These are phyloP conservation scores for Pilophorus perplexus DNA, from an alignment of 2,888 invertebrate genomes.

Conservation along the genomic window DNA sequence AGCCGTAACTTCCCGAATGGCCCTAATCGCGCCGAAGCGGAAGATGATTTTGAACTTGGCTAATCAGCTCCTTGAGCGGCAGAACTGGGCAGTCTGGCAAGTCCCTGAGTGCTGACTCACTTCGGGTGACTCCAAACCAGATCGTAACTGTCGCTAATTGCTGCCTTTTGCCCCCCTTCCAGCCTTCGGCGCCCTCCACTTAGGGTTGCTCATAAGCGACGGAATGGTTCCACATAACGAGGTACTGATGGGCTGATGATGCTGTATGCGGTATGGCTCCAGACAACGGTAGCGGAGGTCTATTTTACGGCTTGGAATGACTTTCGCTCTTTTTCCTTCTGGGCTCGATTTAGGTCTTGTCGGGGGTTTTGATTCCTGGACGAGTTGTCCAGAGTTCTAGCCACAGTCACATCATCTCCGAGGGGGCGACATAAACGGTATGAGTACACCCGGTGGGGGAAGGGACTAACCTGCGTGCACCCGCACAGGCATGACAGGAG, in stretches of 20 bases:
- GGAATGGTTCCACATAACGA: slow-evolving; percentile 22
- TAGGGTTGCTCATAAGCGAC: slow-evolving; percentile 7
- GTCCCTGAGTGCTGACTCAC: slow-evolving; percentile 8
- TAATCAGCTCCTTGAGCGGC: background rate
- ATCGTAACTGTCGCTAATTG: slow-evolving; percentile 36
- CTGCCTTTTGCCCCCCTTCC: background rate
- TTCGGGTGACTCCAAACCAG: slow-evolving; percentile 17
- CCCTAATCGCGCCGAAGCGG: no score
- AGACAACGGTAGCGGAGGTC: background rate
- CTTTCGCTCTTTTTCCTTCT: no score
- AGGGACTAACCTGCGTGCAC: no score
- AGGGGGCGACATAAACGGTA: no score
- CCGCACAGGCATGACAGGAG: no score
- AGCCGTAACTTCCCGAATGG: background rate
- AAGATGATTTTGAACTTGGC: no score
- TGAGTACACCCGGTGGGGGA: no score
- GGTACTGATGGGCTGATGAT: slow-evolving; percentile 30
- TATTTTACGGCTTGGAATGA: slow-evolving; percentile 3
- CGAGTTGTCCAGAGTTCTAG: no score
- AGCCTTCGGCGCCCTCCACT: slow-evolving; percentile 20
- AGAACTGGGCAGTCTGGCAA: background rate
- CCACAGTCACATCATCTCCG: no score
- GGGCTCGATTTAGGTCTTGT: no score
- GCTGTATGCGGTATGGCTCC: slow-evolving; percentile 6
- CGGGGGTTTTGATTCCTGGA: no score